Percentiles rank a stretch among this genome's conserved stretches.
Conservation (phyloP, 2,888 invertebrate genomes). For the Linnaemya vulpina region DNA sequence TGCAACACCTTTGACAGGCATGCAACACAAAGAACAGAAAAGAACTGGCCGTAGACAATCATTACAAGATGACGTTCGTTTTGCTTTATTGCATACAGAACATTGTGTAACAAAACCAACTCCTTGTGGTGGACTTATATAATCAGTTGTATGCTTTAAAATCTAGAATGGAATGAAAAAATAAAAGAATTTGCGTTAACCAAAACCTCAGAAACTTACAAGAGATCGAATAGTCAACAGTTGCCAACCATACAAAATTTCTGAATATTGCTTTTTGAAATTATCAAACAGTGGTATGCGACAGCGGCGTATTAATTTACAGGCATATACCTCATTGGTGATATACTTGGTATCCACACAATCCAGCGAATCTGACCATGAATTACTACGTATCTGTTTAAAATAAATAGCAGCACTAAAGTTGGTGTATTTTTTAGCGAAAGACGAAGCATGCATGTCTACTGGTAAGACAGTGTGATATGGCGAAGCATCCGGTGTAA, state of each 20-base stretch:
- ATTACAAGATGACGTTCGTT: slow-evolving; percentile 88
- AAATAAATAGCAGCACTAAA: slow-evolving; percentile 86
- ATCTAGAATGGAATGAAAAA: slow-evolving; percentile 83
- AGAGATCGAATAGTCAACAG: slow-evolving; percentile 90
- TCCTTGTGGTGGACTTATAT: slow-evolving; percentile 85
- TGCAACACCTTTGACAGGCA: slow-evolving; percentile 92
- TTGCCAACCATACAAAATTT: slow-evolving; percentile 93
- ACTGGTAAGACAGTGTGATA: slow-evolving; percentile 92
- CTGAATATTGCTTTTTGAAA: slow-evolving; percentile 94
- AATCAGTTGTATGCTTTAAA: slow-evolving; percentile 85
- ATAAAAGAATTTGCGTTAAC: not conserved
- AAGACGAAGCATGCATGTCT: slow-evolving; percentile 86
- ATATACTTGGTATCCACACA: slow-evolving; percentile 76
- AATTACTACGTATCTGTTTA: slow-evolving; percentile 90
- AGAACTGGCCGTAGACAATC: slow-evolving; percentile 90
- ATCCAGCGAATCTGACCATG: slow-evolving; percentile 94
- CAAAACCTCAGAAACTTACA: slow-evolving; percentile 60
- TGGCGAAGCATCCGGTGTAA: slow-evolving; percentile 90
- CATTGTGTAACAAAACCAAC: slow-evolving; percentile 91
- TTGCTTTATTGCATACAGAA: slow-evolving; percentile 87
- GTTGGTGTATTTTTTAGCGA: slow-evolving; percentile 27
- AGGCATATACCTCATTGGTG: slow-evolving; percentile 77
- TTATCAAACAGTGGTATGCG: slow-evolving; percentile 87
- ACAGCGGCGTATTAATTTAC: slow-evolving; percentile 79
- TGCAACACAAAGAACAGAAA: slow-evolving; percentile 92